Conservation (phyloP, 2,888 invertebrate genomes). For the Ryuthela nishihirai region DNA sequence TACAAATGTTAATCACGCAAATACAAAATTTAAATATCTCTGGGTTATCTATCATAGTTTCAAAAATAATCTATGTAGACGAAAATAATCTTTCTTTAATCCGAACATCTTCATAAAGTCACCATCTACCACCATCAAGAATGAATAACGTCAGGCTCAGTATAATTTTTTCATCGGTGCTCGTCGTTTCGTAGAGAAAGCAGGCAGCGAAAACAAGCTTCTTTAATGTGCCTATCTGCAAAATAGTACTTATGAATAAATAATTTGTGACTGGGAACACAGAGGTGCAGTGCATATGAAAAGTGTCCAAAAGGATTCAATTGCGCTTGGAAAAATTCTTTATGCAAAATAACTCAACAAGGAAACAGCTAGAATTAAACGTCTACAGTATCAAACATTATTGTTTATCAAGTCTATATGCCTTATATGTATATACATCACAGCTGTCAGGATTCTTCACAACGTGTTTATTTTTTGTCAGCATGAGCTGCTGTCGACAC, state of each 20-base stretch:
- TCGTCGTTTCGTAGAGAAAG: slow-evolving; percentile 24
- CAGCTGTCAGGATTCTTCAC: slow-evolving; percentile 8
- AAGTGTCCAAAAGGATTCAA: slow-evolving; percentile 35
- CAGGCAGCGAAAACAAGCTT: slow-evolving; percentile 31
- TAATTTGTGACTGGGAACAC: slow-evolving; percentile 29
- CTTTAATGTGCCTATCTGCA: slow-evolving; percentile 15
- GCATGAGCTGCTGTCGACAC: too few species aligned
- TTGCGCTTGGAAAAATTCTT: slow-evolving; percentile 26
- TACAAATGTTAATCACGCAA: too few species aligned
- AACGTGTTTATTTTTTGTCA: neutral
- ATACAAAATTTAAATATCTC: too few species aligned
- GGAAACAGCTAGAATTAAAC: slow-evolving; percentile 26
- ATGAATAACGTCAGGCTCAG: neutral
- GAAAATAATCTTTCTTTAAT: too few species aligned
- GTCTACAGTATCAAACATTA: slow-evolving; percentile 32
- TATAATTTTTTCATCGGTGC: neutral
- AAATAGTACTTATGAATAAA: slow-evolving; percentile 22
- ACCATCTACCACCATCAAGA: too few species aligned
- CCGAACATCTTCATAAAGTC: too few species aligned
- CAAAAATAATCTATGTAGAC: too few species aligned
- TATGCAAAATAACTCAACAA: slow-evolving; percentile 26
- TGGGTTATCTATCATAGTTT: too few species aligned
- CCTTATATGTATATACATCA: slow-evolving; percentile 23
- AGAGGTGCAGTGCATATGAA: slow-evolving; percentile 37
- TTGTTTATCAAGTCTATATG: slow-evolving; percentile 35